phyloP scores from a whole-genome alignment of 2,113 vertebrate genomes.

The Xiphorhynchus elegans region DNA sequence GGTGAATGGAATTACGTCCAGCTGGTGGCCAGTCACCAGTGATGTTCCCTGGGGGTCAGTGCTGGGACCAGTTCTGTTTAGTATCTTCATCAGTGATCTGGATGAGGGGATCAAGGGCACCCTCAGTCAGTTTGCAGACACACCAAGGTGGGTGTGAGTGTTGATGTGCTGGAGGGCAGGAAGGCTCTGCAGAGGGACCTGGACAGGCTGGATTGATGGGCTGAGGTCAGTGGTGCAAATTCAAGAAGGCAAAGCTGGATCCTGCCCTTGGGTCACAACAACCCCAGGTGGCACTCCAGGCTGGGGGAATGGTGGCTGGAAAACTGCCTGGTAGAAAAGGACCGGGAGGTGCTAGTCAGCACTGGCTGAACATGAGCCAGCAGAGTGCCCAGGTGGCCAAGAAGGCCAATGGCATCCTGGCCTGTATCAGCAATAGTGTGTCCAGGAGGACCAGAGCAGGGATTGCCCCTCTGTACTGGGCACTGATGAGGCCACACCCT shows the following conservation, averaged over 20 bases:
- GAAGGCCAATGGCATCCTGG: background rate
- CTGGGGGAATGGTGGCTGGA: background rate
- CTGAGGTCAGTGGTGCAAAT: accelerated
- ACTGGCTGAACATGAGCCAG: accelerated
- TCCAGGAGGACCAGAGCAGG: background rate
- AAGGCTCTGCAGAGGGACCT: background rate
- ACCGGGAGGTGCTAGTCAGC: accelerated
- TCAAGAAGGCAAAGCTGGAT: background rate
- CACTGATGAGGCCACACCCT: background rate
- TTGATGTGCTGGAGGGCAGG: background rate
- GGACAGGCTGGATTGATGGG: background rate
- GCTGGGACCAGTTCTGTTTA: background rate
- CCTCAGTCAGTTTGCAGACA: background rate
- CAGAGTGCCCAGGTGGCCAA: background rate
- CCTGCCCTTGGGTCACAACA: background rate
- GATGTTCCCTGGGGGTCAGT: background rate
- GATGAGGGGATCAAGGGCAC: accelerated
- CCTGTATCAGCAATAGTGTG: background rate
- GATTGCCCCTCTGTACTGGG: background rate
- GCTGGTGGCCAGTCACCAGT: background rate
- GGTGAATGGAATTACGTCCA: background rate
- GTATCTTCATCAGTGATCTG: accelerated
- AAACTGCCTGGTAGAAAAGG: background rate
- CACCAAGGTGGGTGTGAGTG: no score
- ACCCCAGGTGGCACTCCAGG: background rate